Conservation (phyloP, 1,140 invertebrate genomes). For the Bombus consobrinus region DNA sequence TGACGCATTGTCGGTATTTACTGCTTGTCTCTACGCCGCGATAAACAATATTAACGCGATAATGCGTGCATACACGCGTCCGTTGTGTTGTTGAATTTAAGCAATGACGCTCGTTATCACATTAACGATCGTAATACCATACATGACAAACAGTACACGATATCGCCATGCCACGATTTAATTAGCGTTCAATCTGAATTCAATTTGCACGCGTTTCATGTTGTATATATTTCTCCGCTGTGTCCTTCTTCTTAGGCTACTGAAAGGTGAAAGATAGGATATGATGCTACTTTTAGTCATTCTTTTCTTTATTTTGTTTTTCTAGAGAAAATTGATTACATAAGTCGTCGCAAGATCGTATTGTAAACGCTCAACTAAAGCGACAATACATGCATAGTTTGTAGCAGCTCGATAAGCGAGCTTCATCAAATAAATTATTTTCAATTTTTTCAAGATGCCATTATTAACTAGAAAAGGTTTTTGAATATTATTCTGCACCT, state of each 20-base stretch:
- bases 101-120: neutral
- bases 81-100: neutral
- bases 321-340: neutral
- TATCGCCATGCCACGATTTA: neutral
- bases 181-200: neutral
- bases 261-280: neutral
- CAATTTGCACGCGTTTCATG: neutral
- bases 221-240: neutral
- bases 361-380: no score
- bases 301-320: neutral
- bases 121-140: slow-evolving; percentile 1
- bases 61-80: neutral
- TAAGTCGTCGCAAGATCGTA: no score
- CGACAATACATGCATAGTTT: no score
- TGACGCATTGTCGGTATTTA: slow-evolving; percentile 3
- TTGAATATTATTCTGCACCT: no score
- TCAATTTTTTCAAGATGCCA: no score
- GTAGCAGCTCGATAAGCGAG: no score
- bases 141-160: neutral
- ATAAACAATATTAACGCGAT: slow-evolving; percentile 35
- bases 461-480: no score
- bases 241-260: neutral
- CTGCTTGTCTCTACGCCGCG: neutral
- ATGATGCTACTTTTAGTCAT: neutral
- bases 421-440: no score